Base-by-base conservation (phyloP, 2,113 vertebrate genomes). In the Miniopterus natalensis region DNA sequence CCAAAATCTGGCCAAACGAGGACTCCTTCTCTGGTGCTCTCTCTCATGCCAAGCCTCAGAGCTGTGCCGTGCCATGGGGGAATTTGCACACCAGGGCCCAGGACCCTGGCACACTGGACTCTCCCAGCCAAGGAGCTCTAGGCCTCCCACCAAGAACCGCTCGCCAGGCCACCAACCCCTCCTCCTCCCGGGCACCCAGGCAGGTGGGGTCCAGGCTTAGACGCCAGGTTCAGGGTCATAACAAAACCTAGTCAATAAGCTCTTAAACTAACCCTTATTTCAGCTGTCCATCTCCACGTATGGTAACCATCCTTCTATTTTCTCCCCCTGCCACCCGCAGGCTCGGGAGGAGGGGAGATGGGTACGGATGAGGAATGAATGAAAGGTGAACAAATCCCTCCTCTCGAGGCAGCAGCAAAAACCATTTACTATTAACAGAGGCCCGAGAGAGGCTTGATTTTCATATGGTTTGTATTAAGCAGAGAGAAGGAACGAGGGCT, bases 391-490 rank as follows among this genome's bases (percentile, higher is more conserved):
- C 81, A 92, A 83, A 66, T 51, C 25, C 68, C 83, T 87, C 88
- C 18, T 47, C 81, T 66, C 0, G 1, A 95, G 51, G 81, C 81
- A 45, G 85, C 57, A 17, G 61, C 85, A 80, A 61, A 79, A 96
- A 84, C 84, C 81, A 57, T 85, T 91, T 94, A 77, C 85, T 97
- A 96, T 94, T 84, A 95, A 93, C 96, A 95, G 84, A 83, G 42
- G 78, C 81, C 88, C 2, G 0, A 61, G 84, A 97, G 96, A 97
- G 11, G 53, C 81, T 94, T 94, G 74, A 63, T 95, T 96, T 97
- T 94, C 92, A 97, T 96, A 95, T 89, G 90, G 65, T 94, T 96
- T 93, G 94, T 95, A 95, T 98, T 96, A 97, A 93, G 88, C 53
- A 18, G 84, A 29, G 63, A 92, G 68, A 81, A 94, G 78, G 87